A percentile compares a stretch with the other conserved stretches of the same genome.
These are phyloP conservation scores for Mellivora capensis DNA, from an alignment of 2,113 vertebrate species.

Conservation along the genomic window DNA sequence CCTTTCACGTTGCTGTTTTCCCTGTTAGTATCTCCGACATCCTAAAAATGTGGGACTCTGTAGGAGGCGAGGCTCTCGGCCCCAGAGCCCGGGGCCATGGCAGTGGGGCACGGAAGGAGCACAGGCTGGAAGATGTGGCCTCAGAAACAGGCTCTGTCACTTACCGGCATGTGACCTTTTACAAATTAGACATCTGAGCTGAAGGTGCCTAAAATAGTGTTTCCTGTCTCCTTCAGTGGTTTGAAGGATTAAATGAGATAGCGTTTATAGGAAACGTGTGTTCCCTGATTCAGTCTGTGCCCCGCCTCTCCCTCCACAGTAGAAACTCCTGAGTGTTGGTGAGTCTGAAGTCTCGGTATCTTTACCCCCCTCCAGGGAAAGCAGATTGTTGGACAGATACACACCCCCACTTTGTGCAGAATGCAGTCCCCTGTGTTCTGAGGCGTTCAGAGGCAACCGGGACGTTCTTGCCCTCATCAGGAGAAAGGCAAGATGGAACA, in stretches of 20 bases:
- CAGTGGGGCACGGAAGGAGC: not conserved
- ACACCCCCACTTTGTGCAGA: not conserved
- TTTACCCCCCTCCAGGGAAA: not conserved
- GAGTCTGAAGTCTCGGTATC: not conserved
- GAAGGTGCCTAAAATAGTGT: slow-evolving; percentile 10
- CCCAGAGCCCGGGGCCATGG: fast-evolving
- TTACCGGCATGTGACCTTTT: not conserved
- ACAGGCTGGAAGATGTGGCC: not conserved
- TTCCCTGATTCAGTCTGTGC: not conserved
- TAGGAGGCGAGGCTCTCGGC: not conserved
- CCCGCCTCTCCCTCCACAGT: not conserved
- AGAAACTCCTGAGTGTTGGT: not conserved
- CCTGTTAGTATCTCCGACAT: not conserved
- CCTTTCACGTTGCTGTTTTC: not conserved
- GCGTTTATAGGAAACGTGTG: not conserved
- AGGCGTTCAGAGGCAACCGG: not conserved
- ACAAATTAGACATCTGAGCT: not conserved
- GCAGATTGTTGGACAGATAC: not conserved
- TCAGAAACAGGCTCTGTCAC: not conserved
- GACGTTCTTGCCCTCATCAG: not conserved
- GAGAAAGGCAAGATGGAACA: not conserved
- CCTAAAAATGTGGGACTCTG: not conserved
- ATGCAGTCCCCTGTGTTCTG: not conserved
- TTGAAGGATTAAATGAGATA: not conserved
- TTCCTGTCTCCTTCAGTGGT: not conserved